phyloP scores from a whole-genome alignment of 1,140 invertebrate genomes.

The Micrasema minimum region DNA sequence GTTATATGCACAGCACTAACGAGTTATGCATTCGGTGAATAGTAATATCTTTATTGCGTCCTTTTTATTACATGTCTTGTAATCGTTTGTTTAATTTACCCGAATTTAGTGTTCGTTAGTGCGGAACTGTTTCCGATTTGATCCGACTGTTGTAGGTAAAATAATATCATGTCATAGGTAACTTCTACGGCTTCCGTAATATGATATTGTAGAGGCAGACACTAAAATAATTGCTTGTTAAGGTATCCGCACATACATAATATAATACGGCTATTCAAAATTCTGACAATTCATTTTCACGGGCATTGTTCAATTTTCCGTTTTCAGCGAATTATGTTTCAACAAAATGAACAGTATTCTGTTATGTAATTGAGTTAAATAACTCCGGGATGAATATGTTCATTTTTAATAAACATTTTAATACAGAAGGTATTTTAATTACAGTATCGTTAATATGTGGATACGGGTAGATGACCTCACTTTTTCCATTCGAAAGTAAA shows the following conservation, averaged over 20 bases:
- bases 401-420: too few species aligned
- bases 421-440: too few species aligned
- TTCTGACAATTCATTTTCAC: not conserved
- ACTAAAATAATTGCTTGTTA: too few species aligned
- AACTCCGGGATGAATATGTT: too few species aligned
- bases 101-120: not conserved
- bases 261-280: not conserved
- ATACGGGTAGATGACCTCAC: too few species aligned
- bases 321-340: not conserved
- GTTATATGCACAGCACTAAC: not conserved
- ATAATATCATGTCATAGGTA: not conserved
- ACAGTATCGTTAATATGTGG: too few species aligned
- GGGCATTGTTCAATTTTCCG: not conserved
- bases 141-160: not conserved
- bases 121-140: conserved; percentile 11
- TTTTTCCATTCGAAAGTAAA: too few species aligned
- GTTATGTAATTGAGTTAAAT: not conserved
- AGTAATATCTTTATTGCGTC: not conserved
- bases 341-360: not conserved
- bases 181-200: not conserved
- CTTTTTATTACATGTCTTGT: not conserved
- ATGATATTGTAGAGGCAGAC: not conserved
- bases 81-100: conserved; percentile 5
- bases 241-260: not conserved
- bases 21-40: not conserved